These are phyloP conservation scores for Trididemnum miniatum DNA, from an alignment of 23 tunicate species.

Conservation along the genomic window DNA sequence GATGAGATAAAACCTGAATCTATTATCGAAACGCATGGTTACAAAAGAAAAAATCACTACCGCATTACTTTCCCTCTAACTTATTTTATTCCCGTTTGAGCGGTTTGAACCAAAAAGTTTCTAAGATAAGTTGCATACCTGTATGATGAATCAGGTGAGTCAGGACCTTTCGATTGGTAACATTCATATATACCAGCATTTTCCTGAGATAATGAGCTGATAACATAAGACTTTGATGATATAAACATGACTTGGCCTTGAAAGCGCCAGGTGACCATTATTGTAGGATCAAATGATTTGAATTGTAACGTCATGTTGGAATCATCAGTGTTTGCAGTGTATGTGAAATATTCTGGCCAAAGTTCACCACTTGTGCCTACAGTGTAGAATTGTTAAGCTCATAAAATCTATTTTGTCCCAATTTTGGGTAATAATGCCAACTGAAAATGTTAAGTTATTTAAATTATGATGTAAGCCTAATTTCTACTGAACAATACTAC, in stretches of 20 bases:
- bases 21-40: no score
- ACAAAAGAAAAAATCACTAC: no score
- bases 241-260: constrained; percentile 47
- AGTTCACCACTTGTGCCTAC: constrained; percentile 67
- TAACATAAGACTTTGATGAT: constrained; percentile 8
- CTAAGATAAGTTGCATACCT: no score
- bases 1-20: no score
- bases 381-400: background rate
- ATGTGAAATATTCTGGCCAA: constrained; percentile 79
- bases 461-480: no score
- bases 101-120: no score
- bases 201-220: constrained; percentile 22
- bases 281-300: constrained; percentile 50
- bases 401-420: no score
- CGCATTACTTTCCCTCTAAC: no score
- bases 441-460: no score
- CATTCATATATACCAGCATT: constrained; percentile 89
- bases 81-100: no score
- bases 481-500: no score
- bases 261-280: constrained; percentile 53
- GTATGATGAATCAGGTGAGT: background rate
- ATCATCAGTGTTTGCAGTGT: constrained; percentile 50
- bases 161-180: background rate
- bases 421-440: no score
- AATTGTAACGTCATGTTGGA: constrained; percentile 37